Base-by-base conservation (phyloP, 2,113 vertebrate species). In the Marcusenius ussheri region DNA sequence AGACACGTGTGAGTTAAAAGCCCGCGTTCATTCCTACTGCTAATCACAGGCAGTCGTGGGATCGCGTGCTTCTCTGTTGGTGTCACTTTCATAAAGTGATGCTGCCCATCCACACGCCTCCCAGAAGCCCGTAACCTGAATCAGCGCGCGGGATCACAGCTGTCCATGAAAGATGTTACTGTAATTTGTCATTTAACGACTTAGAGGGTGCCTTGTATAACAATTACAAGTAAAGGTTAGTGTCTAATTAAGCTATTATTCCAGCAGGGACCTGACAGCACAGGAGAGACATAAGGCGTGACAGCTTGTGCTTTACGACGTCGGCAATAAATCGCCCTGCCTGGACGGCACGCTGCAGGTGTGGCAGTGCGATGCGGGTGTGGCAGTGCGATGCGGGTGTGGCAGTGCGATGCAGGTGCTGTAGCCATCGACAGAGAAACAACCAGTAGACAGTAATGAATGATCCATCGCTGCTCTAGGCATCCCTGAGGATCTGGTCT, bases 231-330 rank as follows among this genome's bases (percentile, higher is more conserved):
- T 45, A 11, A 45, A 62, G 87, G 87, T 62, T 45, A 62, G 53
- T 88, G 87, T 56, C 53, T 66, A 88, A 88, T 88, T 62, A 62
- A 88, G 53, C 19, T 56, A 21, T 88, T 88, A 66, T 88, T 62
- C 21, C 56, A 45, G 53, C 13, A 88, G 56, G 13, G 51, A 88
- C 39, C 87, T 35, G 49, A 49, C 85, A 21, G 56, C 6, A 45
- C 53, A 46, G 87, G 10, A 62, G 87, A 27, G 87, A 88, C 51
- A 8, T 45, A 62, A 88, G 87, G 31, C 21, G 9, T 58, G 39
- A 45, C 39, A n/a, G 21, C 35, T 24, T 62, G 49, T 88, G 56
- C 47, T 66, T 66, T n/a, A 66, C 27, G 87, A 45, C 35, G 10
- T 31, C 3, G 10, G 51, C 31, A 19, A 35, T 49, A 35, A 35